These are phyloP conservation scores for Cuniculus paca DNA, from an alignment of 2,797 vertebrate genomes.

Conservation along the genomic window DNA sequence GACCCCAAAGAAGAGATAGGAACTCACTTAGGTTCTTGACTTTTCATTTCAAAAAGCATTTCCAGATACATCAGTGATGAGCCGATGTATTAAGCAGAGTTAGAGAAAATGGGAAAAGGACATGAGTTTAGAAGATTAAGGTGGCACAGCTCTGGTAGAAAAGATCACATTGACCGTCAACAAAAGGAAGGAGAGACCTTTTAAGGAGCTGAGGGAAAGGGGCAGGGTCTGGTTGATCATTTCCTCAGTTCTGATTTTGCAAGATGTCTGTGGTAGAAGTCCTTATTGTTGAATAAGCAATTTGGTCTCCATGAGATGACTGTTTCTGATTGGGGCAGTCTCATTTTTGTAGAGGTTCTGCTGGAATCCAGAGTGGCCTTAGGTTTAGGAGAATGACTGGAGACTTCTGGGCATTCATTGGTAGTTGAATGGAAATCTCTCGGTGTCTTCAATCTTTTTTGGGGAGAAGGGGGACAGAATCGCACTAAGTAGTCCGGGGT, in stretches of 20 bases:
- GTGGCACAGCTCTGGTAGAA: not conserved
- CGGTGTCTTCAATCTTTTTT: not conserved
- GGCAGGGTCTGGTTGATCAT: not conserved
- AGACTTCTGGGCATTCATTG: not conserved
- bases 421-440: not conserved
- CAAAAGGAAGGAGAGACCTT: not conserved
- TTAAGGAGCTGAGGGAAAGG: not conserved
- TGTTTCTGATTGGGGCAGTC: not conserved
- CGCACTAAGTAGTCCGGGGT: not conserved
- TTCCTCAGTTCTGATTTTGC: not conserved
- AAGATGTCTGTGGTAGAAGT: not conserved
- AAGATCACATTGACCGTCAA: not conserved
- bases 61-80: not conserved
- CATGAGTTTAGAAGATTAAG: not conserved
- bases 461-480: not conserved
- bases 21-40: not conserved
- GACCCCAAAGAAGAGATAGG: not conserved
- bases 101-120: not conserved
- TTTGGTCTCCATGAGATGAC: not conserved
- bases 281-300: not conserved
- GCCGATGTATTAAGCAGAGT: not conserved
- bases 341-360: not conserved
- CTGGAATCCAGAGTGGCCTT: not conserved
- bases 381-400: not conserved
- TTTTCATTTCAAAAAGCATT: not conserved